These are phyloP conservation scores for Coreius guichenoti DNA, from an alignment of 2,797 vertebrate species.

Conservation along the genomic window DNA sequence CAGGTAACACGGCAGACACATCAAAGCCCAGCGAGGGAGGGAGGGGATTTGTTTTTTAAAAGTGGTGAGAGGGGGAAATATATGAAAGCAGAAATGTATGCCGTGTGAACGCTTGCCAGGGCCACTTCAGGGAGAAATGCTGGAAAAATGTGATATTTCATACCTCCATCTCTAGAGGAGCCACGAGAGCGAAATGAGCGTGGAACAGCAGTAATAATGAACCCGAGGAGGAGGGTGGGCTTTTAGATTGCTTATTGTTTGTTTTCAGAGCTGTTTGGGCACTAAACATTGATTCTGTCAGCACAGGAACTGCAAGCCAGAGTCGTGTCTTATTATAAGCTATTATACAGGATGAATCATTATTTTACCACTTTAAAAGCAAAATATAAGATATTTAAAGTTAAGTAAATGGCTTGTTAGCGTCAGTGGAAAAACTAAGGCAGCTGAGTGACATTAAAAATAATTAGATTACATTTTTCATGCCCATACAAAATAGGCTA, in stretches of 20 bases:
- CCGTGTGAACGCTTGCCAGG: conserved; percentile 81
- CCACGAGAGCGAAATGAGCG: conserved; percentile 55
- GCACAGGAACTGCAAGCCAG: conserved; percentile 49
- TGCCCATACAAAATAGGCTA: neutral
- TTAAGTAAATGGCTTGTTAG: conserved; percentile 4
- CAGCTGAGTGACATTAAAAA: neutral
- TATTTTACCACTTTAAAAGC: conserved; percentile 3
- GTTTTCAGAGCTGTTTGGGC: conserved; percentile 68
- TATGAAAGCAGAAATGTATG: conserved; percentile 79
- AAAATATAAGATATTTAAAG: conserved; percentile 7
- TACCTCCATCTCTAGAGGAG: conserved; percentile 82
- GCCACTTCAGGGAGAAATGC: conserved; percentile 82
- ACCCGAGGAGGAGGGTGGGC: conserved; percentile 64
- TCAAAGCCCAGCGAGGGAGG: conserved; percentile 71
- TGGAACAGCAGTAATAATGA: conserved; percentile 71
- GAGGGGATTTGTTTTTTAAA: conserved; percentile 64
- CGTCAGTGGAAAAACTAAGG: neutral
- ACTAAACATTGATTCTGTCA: conserved; percentile 61
- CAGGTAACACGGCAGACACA: conserved; percentile 80
- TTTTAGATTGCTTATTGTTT: conserved; percentile 63
- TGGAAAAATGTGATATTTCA: conserved; percentile 86
- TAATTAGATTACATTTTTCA: neutral
- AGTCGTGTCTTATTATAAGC: conserved; percentile 48
- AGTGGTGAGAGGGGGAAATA: conserved; percentile 64
- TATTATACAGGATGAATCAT: conserved; percentile 48